These are phyloP conservation scores for Typhlomys cinereus DNA, from an alignment of 2,113 vertebrate genomes.

Conservation along the genomic window DNA sequence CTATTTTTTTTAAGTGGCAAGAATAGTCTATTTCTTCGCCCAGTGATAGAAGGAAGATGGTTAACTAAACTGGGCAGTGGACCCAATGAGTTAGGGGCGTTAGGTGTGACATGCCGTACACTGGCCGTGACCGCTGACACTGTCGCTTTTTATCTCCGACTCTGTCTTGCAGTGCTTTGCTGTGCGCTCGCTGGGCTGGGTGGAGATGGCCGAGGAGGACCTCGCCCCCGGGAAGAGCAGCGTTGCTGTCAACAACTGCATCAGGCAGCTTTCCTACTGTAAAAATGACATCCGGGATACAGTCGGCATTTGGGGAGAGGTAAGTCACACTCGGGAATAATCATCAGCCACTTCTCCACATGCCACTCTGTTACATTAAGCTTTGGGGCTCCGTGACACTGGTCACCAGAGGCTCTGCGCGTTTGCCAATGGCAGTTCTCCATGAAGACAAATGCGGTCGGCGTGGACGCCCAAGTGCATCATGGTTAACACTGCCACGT, in stretches of 20 bases:
- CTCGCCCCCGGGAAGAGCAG: conserved; percentile 94
- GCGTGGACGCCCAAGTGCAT: no score
- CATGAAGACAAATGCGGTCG: fast-evolving
- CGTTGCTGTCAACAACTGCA: conserved; percentile 95
- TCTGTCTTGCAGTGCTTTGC: conserved; percentile 90
- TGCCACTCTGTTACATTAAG: fast-evolving
- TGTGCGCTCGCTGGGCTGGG: conserved; percentile 96
- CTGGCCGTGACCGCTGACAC: fast-evolving
- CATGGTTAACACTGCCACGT: fast-evolving
- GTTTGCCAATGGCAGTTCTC: background rate
- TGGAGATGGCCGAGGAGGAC: conserved; percentile 97
- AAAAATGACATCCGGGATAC: conserved; percentile 98
- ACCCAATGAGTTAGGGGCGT: fast-evolving
- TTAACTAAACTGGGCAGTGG: background rate
- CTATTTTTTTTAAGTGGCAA: background rate
- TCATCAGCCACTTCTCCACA: fast-evolving
- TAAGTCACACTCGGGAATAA: conserved; percentile 68
- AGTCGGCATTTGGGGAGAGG: conserved; percentile 97
- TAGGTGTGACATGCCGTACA: fast-evolving
- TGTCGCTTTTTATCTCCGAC: background rate
- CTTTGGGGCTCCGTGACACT: fast-evolving
- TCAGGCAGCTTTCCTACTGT: conserved; percentile 97
- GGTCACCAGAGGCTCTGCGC: fast-evolving
- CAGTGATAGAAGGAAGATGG: fast-evolving
- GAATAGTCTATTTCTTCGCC: background rate